Evolutionary conservation across 2,113 vertebrate species (phyloP), one percentile per base, ranked within the genome.

Genomic region (Athene noctua): DNA sequence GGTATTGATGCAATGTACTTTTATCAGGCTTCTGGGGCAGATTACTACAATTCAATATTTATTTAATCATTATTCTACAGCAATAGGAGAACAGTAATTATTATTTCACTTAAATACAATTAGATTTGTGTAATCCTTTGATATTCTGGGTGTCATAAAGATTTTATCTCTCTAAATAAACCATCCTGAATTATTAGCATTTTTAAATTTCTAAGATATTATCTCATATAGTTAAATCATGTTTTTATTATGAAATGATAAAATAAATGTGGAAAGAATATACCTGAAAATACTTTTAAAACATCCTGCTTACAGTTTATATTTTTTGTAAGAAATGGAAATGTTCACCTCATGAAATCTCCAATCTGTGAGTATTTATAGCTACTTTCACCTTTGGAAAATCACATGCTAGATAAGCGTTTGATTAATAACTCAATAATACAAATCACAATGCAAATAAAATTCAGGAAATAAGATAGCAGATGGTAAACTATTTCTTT

Each of bases 381-480:
- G 51, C 84, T 71, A 46, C 21, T 30, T 90, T 91, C 90, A 80
- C 81, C 89, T 94, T 90, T 79, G 95, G 91, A 91, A 96, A 92
- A 94, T 92, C 84, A 89, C 38, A 36, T 92, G 68, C 85, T 95
- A 80, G 62, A 91, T 88, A 66, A 17, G 7, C 55, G 90, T 93
- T 96, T 80, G 68, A 85, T 75, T 91, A 96, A 90, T 91, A 94
- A 95, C 51, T 36, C 30, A 75, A 70, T 94, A 84, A 94, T 90
- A 91, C 29, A 96, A 93, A 89, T 71, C 55, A 59, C 42, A 95
- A 73, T 49, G 88, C 67, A 96, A 96, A 96, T 78, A 83, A 38
- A 94, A 94, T 95, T 92, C 91, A 86, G 47, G 55, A 97, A 97
- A 88, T 90, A 88, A 94, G 58, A 80, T 94, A 72, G 71, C 88